phyloP scores from a whole-genome alignment of 2,888 invertebrate species.

The Furcula furcula region DNA sequence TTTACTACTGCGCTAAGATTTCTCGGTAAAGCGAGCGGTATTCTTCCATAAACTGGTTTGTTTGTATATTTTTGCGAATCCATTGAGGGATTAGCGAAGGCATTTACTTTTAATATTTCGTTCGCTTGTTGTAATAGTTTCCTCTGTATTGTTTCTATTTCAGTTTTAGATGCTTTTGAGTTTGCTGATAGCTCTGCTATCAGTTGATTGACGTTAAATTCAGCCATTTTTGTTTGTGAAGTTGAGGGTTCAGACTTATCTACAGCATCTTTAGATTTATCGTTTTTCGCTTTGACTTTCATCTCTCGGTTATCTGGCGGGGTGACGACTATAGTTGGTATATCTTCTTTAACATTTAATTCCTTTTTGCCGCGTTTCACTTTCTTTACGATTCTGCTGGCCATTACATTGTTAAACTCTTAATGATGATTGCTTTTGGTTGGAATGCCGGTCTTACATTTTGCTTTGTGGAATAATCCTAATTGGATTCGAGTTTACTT shows the following conservation, averaged over 20 bases:
- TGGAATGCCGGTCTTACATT: slow-evolving; percentile 34
- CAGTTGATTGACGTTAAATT: slow-evolving; percentile 68
- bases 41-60: slow-evolving; percentile 59
- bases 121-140: slow-evolving; percentile 71
- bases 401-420: slow-evolving; percentile 82
- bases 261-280: slow-evolving; percentile 36
- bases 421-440: slow-evolving; percentile 55
- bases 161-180: slow-evolving; percentile 66
- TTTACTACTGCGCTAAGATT: slow-evolving; percentile 38
- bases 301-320: slow-evolving; percentile 58
- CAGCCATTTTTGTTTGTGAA: slow-evolving; percentile 45
- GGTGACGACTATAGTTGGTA: slow-evolving; percentile 62
- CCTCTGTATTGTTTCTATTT: slow-evolving; percentile 72
- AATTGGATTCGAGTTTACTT: slow-evolving; percentile 17
- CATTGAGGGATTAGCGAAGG: slow-evolving; percentile 64
- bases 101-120: slow-evolving; percentile 74
- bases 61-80: slow-evolving; percentile 61
- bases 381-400: slow-evolving; percentile 86
- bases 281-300: slow-evolving; percentile 60
- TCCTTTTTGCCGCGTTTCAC: slow-evolving; percentile 85
- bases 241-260: slow-evolving; percentile 32
- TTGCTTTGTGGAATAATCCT: slow-evolving; percentile 21
- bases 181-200: slow-evolving; percentile 73
- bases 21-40: slow-evolving; percentile 51
- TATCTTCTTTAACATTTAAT: slow-evolving; percentile 40